Conservation (phyloP, 2,113 vertebrate species). For the Lagopus muta region DNA sequence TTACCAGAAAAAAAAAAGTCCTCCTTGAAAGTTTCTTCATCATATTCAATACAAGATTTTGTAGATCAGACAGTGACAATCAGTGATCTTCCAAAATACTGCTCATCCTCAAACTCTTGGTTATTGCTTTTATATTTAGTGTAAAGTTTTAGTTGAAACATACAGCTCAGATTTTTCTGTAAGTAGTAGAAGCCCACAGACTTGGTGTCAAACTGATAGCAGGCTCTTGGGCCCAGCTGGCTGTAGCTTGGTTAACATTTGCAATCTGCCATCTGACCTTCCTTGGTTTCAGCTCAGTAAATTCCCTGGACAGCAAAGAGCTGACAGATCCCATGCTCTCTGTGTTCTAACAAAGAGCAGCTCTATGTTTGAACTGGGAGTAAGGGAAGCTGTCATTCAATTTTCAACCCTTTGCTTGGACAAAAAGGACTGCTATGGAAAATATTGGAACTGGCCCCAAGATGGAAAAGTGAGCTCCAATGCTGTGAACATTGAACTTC, state of each 20-base stretch:
- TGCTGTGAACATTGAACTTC: background rate
- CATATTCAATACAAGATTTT: background rate
- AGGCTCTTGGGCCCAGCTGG: too few relatives aligned
- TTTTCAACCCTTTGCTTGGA: too few relatives aligned
- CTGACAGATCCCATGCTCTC: too few relatives aligned
- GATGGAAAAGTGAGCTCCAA: background rate
- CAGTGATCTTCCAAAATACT: background rate
- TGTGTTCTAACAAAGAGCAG: too few relatives aligned
- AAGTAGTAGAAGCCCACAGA: background rate
- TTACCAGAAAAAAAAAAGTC: background rate
- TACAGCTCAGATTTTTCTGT: background rate
- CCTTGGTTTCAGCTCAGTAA: too few relatives aligned
- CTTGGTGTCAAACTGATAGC: background rate
- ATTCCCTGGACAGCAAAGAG: too few relatives aligned
- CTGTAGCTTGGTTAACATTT: too few relatives aligned
- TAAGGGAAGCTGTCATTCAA: too few relatives aligned
- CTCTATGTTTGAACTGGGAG: too few relatives aligned
- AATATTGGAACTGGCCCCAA: too few relatives aligned
- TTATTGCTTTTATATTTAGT: background rate
- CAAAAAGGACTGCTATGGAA: too few relatives aligned
- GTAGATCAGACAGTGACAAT: background rate
- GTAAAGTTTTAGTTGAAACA: background rate
- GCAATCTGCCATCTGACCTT: too few relatives aligned
- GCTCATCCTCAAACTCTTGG: background rate
- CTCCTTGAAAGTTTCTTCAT: background rate